Conservation (phyloP, 1,140 invertebrate genomes). For the Patella vulgata region DNA sequence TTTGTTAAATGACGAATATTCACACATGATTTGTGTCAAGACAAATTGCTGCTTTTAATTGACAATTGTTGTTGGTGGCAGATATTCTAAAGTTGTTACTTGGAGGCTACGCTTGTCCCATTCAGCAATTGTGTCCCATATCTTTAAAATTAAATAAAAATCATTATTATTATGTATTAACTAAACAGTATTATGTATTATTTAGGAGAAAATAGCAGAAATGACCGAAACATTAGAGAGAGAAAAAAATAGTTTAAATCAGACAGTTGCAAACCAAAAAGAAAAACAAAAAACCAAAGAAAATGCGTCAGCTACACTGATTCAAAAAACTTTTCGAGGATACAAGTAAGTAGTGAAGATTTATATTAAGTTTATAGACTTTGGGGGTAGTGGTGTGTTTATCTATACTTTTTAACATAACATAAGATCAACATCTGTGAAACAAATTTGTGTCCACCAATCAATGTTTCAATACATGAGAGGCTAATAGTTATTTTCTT, state of each 20-base stretch:
- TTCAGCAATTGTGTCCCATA: not conserved
- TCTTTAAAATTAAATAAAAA: constrained; percentile 6
- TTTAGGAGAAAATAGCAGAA: constrained; percentile 29
- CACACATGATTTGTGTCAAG: not conserved
- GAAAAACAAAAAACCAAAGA: constrained; percentile 24
- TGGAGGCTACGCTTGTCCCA: too few species aligned
- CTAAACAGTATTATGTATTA: not conserved
- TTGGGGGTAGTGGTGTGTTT: too few species aligned
- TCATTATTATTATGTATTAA: not conserved
- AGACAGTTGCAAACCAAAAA: constrained; percentile 26
- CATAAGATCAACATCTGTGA: too few species aligned
- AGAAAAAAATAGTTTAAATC: constrained; percentile 32
- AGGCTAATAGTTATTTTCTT: too few species aligned
- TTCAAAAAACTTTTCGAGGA: constrained; percentile 45
- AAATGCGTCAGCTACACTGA: constrained; percentile 32
- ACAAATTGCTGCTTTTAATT: not conserved
- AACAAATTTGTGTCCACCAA: too few species aligned
- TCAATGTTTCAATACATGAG: too few species aligned
- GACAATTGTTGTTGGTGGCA: not conserved
- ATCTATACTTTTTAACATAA: too few species aligned
- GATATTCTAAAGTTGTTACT: too few species aligned
- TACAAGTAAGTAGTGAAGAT: constrained; percentile 44
- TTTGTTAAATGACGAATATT: too few species aligned
- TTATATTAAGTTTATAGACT: too few species aligned
- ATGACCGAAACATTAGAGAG: constrained; percentile 25